Evolutionary conservation across 2,888 invertebrate species (phyloP).

Genomic region (Sarcophaga subvicina): DNA sequence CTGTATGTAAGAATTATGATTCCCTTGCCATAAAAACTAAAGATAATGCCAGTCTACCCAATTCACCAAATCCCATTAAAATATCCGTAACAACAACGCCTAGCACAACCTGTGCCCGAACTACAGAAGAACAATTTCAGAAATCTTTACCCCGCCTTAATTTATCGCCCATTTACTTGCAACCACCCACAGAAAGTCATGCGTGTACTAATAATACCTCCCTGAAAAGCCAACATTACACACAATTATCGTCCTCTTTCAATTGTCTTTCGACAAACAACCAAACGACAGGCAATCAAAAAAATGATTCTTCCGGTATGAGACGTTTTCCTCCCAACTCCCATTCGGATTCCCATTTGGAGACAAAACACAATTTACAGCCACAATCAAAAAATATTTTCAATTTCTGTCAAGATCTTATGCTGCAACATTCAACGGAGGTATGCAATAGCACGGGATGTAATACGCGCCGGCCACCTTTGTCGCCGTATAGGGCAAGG

Average conservation of each 20-base stretch:
- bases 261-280: constrained; percentile 74
- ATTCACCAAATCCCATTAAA: constrained; percentile 74
- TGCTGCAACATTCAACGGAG: constrained; percentile 73
- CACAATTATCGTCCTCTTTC: constrained; percentile 78
- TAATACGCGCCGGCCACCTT: constrained; percentile 76
- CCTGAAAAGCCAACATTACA: constrained; percentile 64
- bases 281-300: constrained; percentile 62
- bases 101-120: constrained; percentile 21
- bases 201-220: constrained; percentile 10
- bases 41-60: constrained; percentile 68
- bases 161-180: constrained; percentile 77
- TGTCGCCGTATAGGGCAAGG: constrained; percentile 78
- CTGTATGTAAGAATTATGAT: constrained; percentile 77
- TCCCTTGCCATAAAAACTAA: constrained; percentile 52
- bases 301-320: constrained; percentile 69
- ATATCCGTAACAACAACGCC: constrained; percentile 74
- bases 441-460: constrained; percentile 68
- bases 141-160: constrained; percentile 75
- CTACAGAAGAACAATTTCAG: constrained; percentile 69
- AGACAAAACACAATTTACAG: constrained; percentile 73
- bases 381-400: constrained; percentile 78
- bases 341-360: constrained; percentile 79
- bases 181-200: constrained; percentile 74
- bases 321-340: constrained; percentile 75
- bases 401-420: constrained; percentile 78